Evolutionary conservation across 2,888 invertebrate genomes (phyloP), one percentile per base, ranked within the genome.

Genomic region (Tiphia femorata): DNA sequence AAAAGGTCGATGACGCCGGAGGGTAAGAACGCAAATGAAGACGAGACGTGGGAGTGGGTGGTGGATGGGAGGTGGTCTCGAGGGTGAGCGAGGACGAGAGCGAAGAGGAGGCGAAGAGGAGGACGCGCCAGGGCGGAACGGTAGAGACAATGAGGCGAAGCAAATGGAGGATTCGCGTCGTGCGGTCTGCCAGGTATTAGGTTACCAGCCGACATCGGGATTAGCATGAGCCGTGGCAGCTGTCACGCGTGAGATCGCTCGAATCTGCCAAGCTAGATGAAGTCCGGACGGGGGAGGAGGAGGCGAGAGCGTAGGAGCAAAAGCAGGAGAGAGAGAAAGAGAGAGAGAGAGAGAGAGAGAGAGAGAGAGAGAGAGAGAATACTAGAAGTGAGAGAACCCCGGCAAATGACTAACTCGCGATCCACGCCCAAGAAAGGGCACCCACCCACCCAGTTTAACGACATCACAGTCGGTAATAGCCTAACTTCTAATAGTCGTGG

Each of bases 171-270:
- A 67, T 60, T 56, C 61, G 42, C 56, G 44, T 65, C 54, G 38
- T 27, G 43, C 37, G 56, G 43, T 43, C 42, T 50, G 49, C 43
- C 7, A 33, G 56, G 53, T 63, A 62, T 63, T 62, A 48, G 49
- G 57, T 64, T 46, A 58, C 62, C 51, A 51, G 55, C 48, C 62
- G 53, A 62, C 61, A 63, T 58, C 46, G 47, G 62, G 63, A 68
- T 69, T 62, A 64, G 67, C 62, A 62, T 62, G 62, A 69, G 62
- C 62, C 64, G 61, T 62, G 64, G 60, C 70, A 67, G 67, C 66
- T 67, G 68, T 69, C 70, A 58, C 53, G 25, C 10, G 33, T 14
- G 42, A 50, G 37, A 42, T 43, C 23, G 42, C 12, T 30, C 12
- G 41, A 50, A 42, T 21, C 42, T 20, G 33, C 27, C 46, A 29